Percentiles rank a stretch among this genome's conserved stretches.
These are phyloP conservation scores for Tromatobia lineatoria DNA, from an alignment of 2,888 invertebrate genomes.

Conservation along the genomic window DNA sequence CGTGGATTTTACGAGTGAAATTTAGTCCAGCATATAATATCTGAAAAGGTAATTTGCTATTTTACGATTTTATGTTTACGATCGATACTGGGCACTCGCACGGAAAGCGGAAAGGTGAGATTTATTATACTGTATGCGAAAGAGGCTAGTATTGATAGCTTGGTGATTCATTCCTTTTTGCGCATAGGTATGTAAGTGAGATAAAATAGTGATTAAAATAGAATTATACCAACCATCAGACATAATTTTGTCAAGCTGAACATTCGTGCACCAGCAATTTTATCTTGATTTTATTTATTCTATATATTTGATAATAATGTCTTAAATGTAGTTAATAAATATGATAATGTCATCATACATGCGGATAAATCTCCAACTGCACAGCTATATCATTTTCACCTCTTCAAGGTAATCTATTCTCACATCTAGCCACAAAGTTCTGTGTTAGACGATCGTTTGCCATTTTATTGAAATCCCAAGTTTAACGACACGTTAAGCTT, in stretches of 20 bases:
- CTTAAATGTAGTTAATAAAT: not conserved
- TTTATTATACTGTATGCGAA: conserved; percentile 24
- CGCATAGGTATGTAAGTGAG: conserved; percentile 37
- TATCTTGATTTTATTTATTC: no score
- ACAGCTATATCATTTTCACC: not conserved
- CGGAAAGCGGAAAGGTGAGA: conserved; percentile 35
- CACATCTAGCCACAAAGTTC: no score
- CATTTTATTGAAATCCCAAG: no score
- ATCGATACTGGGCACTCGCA: conserved; percentile 37
- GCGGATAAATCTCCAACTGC: not conserved
- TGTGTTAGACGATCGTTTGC: no score
- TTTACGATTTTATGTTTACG: conserved; percentile 49
- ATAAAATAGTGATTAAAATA: conserved; percentile 11
- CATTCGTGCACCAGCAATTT: no score
- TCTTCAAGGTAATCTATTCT: not conserved
- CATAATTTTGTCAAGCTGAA: no score
- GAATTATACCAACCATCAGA: not conserved
- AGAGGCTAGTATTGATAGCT: conserved; percentile 41
- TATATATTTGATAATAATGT: not conserved
- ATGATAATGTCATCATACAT: not conserved
- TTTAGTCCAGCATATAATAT: conserved; percentile 27
- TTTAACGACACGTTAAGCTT: no score
- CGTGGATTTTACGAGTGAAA: conserved; percentile 33
- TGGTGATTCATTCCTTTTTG: conserved; percentile 3
- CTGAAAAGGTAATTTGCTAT: conserved; percentile 9